Conservation (phyloP, 1,140 invertebrate species). For the Orussus abietinus region DNA sequence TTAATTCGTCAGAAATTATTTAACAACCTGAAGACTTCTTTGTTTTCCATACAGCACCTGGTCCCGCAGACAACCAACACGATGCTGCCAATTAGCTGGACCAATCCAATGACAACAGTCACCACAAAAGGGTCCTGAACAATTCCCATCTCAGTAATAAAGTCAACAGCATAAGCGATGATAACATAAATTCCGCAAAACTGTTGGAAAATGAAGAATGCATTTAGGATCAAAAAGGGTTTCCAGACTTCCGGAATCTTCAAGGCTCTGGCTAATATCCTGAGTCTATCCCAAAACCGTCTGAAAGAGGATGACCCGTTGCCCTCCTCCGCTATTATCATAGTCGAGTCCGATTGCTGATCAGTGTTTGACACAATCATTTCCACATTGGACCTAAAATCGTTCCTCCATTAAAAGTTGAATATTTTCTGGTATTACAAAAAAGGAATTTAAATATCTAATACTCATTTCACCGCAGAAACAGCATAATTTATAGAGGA, state of each 20-base stretch:
- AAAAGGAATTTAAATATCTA: too few relatives aligned
- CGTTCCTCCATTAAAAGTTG: too few relatives aligned
- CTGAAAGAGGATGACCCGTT: too few relatives aligned
- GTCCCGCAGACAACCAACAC: slow-evolving; percentile 39
- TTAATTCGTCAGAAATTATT: slow-evolving; percentile 1
- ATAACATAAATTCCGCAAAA: slow-evolving; percentile 68
- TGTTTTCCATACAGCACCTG: slow-evolving; percentile 29
- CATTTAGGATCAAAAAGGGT: slow-evolving; percentile 61
- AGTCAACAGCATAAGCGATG: slow-evolving; percentile 65
- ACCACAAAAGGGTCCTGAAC: slow-evolving; percentile 54
- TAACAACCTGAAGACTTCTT: too few relatives aligned
- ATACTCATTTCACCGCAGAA: too few relatives aligned
- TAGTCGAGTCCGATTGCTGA: too few relatives aligned
- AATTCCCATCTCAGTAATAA: slow-evolving; percentile 54
- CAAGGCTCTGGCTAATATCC: slow-evolving; percentile 23
- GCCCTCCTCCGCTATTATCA: too few relatives aligned
- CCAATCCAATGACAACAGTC: slow-evolving; percentile 49
- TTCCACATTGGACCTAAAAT: too few relatives aligned
- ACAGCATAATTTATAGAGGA: too few relatives aligned
- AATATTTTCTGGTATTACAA: too few relatives aligned
- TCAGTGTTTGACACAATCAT: too few relatives aligned
- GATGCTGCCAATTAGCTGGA: slow-evolving; percentile 50
- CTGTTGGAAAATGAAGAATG: slow-evolving; percentile 69
- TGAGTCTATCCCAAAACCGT: slow-evolving; percentile 44
- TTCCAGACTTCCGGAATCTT: slow-evolving; percentile 55